These are phyloP conservation scores for Carassius auratus DNA, from an alignment of 2,113 vertebrate species.

Conservation along the genomic window DNA sequence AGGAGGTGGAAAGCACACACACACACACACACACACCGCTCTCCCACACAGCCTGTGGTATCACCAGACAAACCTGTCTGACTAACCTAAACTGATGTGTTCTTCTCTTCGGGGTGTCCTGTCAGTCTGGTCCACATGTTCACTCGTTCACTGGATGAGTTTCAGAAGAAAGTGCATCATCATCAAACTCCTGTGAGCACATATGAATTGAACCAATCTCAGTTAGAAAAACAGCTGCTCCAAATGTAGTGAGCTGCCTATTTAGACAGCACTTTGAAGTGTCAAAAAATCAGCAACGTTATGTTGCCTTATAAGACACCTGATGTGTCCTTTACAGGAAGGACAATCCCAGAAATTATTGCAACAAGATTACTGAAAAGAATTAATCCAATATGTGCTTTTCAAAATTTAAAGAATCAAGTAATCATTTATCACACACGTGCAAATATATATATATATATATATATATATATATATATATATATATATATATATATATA, in stretches of 20 bases:
- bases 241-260: neutral
- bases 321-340: no score
- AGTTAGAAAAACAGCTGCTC: neutral
- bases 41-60: no score
- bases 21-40: neutral
- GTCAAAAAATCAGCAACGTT: neutral
- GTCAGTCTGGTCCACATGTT: constrained; percentile 32
- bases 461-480: no score
- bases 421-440: no score
- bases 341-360: no score
- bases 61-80: neutral
- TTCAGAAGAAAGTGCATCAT: constrained; percentile 24
- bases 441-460: no score
- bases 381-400: no score
- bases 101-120: constrained; percentile 34
- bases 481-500: no score
- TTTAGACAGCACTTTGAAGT: neutral
- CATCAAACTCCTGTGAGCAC: constrained; percentile 10
- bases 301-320: neutral
- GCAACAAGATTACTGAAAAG: no score
- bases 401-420: no score
- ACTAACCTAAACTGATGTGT: constrained; percentile 43
- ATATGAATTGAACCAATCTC: neutral
- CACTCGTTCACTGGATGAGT: constrained; percentile 14
- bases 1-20: constrained; percentile 26